phyloP scores from a whole-genome alignment of 2,797 vertebrate genomes.

The Acipenser oxyrinchus region DNA sequence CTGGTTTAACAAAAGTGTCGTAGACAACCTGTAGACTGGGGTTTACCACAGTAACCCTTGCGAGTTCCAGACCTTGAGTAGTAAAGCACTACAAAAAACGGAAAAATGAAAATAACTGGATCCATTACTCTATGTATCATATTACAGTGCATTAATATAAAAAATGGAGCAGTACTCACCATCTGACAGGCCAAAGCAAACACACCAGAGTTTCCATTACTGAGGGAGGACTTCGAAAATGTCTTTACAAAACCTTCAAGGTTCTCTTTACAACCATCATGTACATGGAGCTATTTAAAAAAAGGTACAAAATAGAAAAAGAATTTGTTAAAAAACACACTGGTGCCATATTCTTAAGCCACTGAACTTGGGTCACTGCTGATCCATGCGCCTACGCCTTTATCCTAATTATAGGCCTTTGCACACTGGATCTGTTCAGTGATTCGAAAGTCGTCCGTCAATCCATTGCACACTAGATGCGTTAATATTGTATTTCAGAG shows the following conservation, averaged over 20 bases:
- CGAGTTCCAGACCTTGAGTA: conserved; percentile 62
- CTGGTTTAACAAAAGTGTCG: conserved; percentile 66
- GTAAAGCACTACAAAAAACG: conserved; percentile 61
- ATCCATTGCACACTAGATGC: too few species aligned
- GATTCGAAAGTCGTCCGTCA: too few species aligned
- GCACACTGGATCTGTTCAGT: too few species aligned
- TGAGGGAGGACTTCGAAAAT: conserved; percentile 23
- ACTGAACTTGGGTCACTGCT: too few species aligned
- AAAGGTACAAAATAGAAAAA: not conserved
- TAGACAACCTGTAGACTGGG: conserved; percentile 61
- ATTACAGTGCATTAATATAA: not conserved
- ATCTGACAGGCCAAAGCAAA: conserved; percentile 68
- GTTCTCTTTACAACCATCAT: conserved; percentile 51
- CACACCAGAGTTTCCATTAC: conserved; percentile 47
- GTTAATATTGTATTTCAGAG: too few species aligned
- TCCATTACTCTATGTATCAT: not conserved
- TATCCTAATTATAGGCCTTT: too few species aligned
- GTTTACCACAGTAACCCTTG: conserved; percentile 65
- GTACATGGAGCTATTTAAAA: conserved; percentile 65
- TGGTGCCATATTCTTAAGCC: too few species aligned
- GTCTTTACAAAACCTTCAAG: conserved; percentile 66
- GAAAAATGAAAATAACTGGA: not conserved
- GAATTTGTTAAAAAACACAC: too few species aligned
- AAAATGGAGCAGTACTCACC: conserved; percentile 37
- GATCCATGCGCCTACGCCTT: too few species aligned